Base-by-base conservation (phyloP, 1,140 invertebrate species). In the Anthonomus grandis region DNA sequence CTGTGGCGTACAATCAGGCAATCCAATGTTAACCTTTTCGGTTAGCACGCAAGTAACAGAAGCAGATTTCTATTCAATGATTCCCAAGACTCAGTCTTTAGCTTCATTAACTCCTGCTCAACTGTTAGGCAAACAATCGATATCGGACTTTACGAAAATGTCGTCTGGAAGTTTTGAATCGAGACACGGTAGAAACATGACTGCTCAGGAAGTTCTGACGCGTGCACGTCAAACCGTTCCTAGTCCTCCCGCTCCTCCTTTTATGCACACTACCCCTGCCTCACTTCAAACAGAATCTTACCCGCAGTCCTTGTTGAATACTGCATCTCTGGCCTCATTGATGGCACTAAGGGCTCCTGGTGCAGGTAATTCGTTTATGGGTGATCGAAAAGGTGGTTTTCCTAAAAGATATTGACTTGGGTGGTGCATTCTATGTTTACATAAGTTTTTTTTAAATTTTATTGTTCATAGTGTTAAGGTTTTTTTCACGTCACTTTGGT, bases 91-190 rank as follows among this genome's bases (percentile, higher is more conserved):
- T 42, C 61, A 70, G 27, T 72, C 70, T 12, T 50, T 71, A 23
- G 66, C 69, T 18, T 56, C 63, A 15, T 27, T 70, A 9, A 70
- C 69, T 1, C 66, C 69, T 17, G 69, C 69, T 18, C 69, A 70
- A 41, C 38, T 70, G 31, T 54, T 70, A 13, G 65, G 58, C 5
- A 63, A 58, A 34, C 49, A 45, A 17, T 34, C 42, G 15, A 24
- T 55, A 42, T 4, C 42, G 1, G 42, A 45, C 27, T 24, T 13
- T 23, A 23, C 21, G 3, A 38, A 38, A 38, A 4, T 38, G 17
- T 4, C 36, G n/a, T 13, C 36, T 6, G 36, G 12, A 8, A 31
- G n/a, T 31, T 31, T 31, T 31, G 27, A 31, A 8, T 6, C 6
- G 27, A 18, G 19, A 17, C n/a, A 1, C 3, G 39, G 15, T 25